Percentiles rank a stretch among this genome's conserved stretches.
Evolutionary conservation across 2,797 vertebrate species (phyloP).

Genomic region (Sarcophilus harrisii): DNA sequence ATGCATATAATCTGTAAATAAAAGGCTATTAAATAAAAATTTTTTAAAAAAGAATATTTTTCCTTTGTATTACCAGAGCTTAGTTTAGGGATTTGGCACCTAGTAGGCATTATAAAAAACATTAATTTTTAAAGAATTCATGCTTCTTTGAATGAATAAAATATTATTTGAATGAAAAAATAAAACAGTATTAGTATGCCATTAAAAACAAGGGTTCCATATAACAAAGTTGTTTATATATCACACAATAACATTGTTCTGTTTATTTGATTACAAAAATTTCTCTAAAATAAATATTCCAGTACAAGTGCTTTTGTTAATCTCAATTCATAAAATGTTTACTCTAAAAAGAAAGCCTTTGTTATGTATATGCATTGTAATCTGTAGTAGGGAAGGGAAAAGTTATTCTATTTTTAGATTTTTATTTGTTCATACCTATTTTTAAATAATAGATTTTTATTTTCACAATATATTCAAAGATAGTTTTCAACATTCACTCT

Average conservation of each 20-base stretch:
- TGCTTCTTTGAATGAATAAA: background rate
- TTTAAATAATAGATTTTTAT: too few relatives aligned
- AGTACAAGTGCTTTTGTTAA: slow-evolving; percentile 1
- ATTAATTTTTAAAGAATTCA: background rate
- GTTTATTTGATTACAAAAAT: slow-evolving; percentile 39
- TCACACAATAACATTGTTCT: slow-evolving; percentile 30
- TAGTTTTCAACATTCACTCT: too few relatives aligned
- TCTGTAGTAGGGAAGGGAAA: slow-evolving; percentile 58
- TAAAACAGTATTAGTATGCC: background rate
- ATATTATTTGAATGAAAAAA: background rate
- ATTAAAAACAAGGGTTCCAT: background rate
- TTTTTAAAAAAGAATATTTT: too few relatives aligned
- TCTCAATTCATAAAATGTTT: slow-evolving; percentile 60
- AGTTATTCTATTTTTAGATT: slow-evolving; percentile 9
- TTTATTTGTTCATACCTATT: too few relatives aligned
- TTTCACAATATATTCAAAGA: too few relatives aligned
- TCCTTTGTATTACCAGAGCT: background rate
- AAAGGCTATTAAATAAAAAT: too few relatives aligned
- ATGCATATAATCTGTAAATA: too few relatives aligned
- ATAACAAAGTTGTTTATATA: background rate
- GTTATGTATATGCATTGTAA: slow-evolving; percentile 54
- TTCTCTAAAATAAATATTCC: slow-evolving; percentile 30
- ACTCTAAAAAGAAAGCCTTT: slow-evolving; percentile 11
- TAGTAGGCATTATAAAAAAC: background rate
- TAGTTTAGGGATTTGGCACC: background rate